phyloP scores from a whole-genome alignment of 2,888 invertebrate genomes.

The Odontomyia ornata region DNA sequence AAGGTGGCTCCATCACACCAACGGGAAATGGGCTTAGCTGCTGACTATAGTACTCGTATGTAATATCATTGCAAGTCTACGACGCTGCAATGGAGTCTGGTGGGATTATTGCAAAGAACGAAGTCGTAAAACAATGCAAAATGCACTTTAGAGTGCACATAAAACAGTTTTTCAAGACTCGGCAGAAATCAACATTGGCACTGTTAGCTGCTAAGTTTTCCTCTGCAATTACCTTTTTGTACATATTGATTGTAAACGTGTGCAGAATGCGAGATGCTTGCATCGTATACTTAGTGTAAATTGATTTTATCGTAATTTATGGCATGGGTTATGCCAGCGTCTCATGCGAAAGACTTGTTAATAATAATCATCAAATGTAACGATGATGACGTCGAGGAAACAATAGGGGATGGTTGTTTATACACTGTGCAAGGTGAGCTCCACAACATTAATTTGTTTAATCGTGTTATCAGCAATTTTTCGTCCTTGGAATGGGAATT shows the following conservation, averaged over 20 bases:
- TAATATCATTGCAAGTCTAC: not conserved
- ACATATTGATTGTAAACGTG: not conserved
- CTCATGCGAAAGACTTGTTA: too few species aligned
- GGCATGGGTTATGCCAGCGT: not conserved
- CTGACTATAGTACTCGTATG: not conserved
- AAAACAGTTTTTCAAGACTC: not conserved
- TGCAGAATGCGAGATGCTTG: not conserved
- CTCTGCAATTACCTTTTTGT: conserved; percentile 13
- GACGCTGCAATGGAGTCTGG: not conserved
- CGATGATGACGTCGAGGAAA: too few species aligned
- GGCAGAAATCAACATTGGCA: not conserved
- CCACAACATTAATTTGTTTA: too few species aligned
- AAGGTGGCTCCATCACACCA: conserved; percentile 5
- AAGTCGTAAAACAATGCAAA: conserved; percentile 27
- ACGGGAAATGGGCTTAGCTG: conserved; percentile 13
- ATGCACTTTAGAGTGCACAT: conserved; percentile 13
- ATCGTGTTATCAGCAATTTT: too few species aligned
- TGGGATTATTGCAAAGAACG: not conserved
- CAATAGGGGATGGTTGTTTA: too few species aligned
- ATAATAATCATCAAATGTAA: too few species aligned
- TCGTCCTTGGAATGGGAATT: too few species aligned
- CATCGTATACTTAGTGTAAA: not conserved
- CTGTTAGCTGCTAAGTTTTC: not conserved
- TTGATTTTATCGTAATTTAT: conserved; percentile 8
- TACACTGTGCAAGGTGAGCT: too few species aligned